Evolutionary conservation across 2,888 invertebrate genomes (phyloP), one percentile per base, ranked within the genome.

Genomic region (Oligia latruncula): DNA sequence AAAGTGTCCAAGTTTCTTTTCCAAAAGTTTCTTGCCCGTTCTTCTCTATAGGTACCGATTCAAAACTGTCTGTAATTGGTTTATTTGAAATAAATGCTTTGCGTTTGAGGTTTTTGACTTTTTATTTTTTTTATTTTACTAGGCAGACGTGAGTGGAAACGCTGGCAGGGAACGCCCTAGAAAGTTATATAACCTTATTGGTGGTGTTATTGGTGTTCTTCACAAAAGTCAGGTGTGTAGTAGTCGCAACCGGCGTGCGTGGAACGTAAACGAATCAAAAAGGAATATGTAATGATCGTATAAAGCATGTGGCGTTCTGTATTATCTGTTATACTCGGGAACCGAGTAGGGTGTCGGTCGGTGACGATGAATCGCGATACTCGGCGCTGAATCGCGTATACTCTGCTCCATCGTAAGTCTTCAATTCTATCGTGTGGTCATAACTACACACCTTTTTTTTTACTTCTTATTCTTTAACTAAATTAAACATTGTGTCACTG

Each of bases 401-500:
- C 9, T 23, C 58, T 9, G 9, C 9, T 23, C 4, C 23, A 58
- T 58, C 52, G 17, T 52, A 17, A 52, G 20, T 58, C 13, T 58
- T 58, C 4, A 58, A 11, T 11, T 60, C 9, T 58, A 11, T 58
- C 23, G 58, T 58, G 9, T n/a, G 58, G 11, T 55, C 55, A 55
- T 55, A 55, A 49, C 20, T 17, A 55, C 23, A 8, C 55, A 23
- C 8, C 23, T 20, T 8, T n/a, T 58, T 60, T 60, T 0, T 49
- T 4, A n/a, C n/a, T 60, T 60, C n/a, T n/a, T 60, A n/a, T n/a
- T 60, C 58, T 58, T 58, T n/a, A 58, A 11, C 11, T n/a, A n/a
- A 11, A 74, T 40, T 43, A 46, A 65, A 23, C 68, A 80, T 77
- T 71, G 88, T 89, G 84, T 72, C 79, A 90, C 87, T 80, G 81